Percentiles rank a stretch among this genome's conserved stretches.
These are phyloP conservation scores for Sebastolobus altivelis DNA, from an alignment of 2,797 vertebrate genomes.

Conservation along the genomic window DNA sequence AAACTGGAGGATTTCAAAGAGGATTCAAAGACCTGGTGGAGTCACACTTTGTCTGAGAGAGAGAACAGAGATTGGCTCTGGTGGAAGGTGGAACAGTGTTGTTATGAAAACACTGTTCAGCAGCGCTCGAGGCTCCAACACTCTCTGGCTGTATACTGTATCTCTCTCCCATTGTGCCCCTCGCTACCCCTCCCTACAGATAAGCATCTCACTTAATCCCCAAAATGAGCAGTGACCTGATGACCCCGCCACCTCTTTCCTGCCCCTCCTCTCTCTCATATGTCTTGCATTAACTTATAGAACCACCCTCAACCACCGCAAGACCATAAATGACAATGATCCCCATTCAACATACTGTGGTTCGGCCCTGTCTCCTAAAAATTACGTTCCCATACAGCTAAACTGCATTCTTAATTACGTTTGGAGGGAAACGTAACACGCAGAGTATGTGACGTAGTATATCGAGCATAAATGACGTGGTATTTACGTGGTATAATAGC, in stretches of 20 bases:
- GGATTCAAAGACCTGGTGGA: neutral
- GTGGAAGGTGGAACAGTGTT: constrained; percentile 20
- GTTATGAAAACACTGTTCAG: constrained; percentile 51
- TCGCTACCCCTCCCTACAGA: constrained; percentile 52
- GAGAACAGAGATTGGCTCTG: neutral
- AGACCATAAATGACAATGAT: too few species aligned
- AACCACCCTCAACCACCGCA: neutral
- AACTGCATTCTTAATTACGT: too few species aligned
- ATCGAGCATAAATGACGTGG: too few species aligned
- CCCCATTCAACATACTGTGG: too few species aligned
- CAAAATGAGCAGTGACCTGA: constrained; percentile 69
- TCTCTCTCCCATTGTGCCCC: constrained; percentile 32
- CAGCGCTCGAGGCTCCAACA: constrained; percentile 10
- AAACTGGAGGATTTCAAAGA: neutral
- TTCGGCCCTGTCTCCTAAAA: too few species aligned
- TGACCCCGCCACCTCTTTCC: constrained; percentile 48
- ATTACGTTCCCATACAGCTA: too few species aligned
- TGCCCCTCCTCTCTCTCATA: constrained; percentile 2
- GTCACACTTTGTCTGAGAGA: constrained; percentile 10
- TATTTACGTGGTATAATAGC: too few species aligned
- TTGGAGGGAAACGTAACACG: too few species aligned
- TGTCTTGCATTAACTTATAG: constrained; percentile 6
- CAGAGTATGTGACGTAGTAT: too few species aligned
- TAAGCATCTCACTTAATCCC: constrained; percentile 79
- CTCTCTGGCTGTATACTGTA: constrained; percentile 15